These are phyloP conservation scores for Acleris holmiana DNA, from an alignment of 2,888 invertebrate species.

Conservation along the genomic window DNA sequence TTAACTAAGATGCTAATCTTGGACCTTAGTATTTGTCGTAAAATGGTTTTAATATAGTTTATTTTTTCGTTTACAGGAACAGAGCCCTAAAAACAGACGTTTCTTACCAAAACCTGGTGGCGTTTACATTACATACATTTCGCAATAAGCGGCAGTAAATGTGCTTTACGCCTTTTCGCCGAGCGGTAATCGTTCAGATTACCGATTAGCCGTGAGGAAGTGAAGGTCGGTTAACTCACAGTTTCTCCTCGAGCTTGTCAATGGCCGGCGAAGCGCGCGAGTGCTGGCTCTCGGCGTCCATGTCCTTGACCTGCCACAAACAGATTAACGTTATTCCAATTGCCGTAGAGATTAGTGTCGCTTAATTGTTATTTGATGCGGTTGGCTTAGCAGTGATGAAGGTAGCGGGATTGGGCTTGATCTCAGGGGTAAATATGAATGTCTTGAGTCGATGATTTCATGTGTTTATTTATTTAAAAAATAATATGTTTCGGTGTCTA, in stretches of 20 bases:
- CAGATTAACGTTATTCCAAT: background rate
- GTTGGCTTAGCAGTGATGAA: too few species aligned
- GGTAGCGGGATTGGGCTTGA: too few species aligned
- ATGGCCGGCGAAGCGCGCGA: constrained; percentile 59
- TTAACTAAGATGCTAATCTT: too few species aligned
- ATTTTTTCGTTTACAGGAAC: too few species aligned
- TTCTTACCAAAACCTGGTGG: background rate
- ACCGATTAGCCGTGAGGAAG: constrained; percentile 3
- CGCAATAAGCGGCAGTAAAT: too few species aligned
- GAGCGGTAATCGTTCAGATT: background rate
- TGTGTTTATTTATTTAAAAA: too few species aligned
- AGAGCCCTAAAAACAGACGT: too few species aligned
- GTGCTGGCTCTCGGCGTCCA: constrained; percentile 73
- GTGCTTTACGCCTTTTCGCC: too few species aligned
- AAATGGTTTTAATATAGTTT: too few species aligned
- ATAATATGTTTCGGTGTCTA: too few species aligned
- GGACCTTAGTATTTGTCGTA: too few species aligned
- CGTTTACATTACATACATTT: background rate
- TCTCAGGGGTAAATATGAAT: background rate
- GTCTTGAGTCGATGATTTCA: background rate
- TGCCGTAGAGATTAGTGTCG: background rate
- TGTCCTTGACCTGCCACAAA: constrained; percentile 72
- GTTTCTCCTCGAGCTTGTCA: constrained; percentile 71
- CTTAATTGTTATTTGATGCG: too few species aligned
- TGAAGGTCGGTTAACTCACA: constrained; percentile 59